Evolutionary conservation across 1,140 invertebrate species (phyloP).

Genomic region (Procambarus clarkii): DNA sequence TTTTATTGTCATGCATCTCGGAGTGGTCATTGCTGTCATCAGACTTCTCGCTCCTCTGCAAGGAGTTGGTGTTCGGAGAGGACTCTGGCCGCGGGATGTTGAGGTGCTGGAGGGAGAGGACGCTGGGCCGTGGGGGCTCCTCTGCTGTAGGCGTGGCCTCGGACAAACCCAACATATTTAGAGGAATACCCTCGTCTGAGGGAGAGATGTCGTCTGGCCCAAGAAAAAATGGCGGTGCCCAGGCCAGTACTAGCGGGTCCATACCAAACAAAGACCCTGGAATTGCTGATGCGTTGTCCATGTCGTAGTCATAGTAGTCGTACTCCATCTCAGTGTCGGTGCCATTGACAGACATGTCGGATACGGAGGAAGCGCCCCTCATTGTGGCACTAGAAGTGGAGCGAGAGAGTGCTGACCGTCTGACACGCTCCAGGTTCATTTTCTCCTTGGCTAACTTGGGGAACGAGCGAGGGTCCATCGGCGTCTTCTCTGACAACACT

Average conservation of each 20-base stretch:
- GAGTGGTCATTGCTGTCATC: conserved; percentile 22
- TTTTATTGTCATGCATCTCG: neutral
- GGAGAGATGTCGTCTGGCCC: conserved; percentile 22
- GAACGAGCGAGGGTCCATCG: conserved; percentile 80
- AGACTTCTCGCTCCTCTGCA: conserved; percentile 5
- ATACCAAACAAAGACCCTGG: conserved; percentile 89
- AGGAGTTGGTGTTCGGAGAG: no score
- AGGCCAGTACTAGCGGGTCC: conserved; percentile 90
- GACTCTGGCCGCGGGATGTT: neutral
- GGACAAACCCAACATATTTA: conserved; percentile 13
- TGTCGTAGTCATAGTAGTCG: conserved; percentile 92
- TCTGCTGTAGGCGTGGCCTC: conserved; percentile 11
- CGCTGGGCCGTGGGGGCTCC: neutral
- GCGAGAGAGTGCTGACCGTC: conserved; percentile 31
- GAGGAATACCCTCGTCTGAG: conserved; percentile 14
- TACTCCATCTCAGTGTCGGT: conserved; percentile 86
- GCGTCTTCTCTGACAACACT: conserved; percentile 79
- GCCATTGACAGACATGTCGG: conserved; percentile 86
- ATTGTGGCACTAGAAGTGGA: conserved; percentile 48
- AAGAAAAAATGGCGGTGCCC: conserved; percentile 83
- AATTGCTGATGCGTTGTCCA: conserved; percentile 85
- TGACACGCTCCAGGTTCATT: conserved; percentile 80
- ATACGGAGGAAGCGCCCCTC: conserved; percentile 75
- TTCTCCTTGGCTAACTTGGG: conserved; percentile 87
- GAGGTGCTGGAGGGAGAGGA: neutral